Conservation (phyloP, 2,888 invertebrate genomes). For the Linyphia triangularis region DNA sequence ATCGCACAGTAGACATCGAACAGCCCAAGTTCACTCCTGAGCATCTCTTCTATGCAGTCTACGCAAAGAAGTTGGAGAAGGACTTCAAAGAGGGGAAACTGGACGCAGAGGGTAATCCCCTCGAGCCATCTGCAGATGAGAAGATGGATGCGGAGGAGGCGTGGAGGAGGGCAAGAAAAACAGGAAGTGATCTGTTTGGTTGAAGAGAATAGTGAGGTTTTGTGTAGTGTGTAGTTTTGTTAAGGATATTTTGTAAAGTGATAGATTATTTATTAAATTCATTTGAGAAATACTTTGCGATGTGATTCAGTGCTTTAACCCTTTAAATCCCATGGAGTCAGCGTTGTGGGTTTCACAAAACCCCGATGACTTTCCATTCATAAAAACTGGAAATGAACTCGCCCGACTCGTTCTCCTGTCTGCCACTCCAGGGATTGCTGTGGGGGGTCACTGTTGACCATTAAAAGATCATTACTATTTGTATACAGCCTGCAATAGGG, state of each 20-base stretch:
- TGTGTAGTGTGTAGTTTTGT: neutral
- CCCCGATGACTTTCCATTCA: no score
- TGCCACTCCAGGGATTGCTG: no score
- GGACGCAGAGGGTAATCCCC: constrained; percentile 85
- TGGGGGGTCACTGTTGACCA: no score
- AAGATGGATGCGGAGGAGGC: constrained; percentile 87
- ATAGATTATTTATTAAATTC: neutral
- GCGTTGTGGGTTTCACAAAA: no score
- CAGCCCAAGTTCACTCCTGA: constrained; percentile 91
- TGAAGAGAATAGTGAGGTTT: neutral
- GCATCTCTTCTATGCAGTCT: constrained; percentile 79
- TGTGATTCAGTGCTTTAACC: no score
- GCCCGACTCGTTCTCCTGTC: no score
- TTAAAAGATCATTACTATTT: no score
- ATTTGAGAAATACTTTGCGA: no score
- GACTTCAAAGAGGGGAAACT: constrained; percentile 83
- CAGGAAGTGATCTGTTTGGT: constrained; percentile 89
- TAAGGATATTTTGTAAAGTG: neutral
- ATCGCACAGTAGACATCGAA: constrained; percentile 86
- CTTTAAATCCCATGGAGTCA: no score
- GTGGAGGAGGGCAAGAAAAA: constrained; percentile 84
- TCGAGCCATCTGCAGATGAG: constrained; percentile 87
- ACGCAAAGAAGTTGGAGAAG: constrained; percentile 74
- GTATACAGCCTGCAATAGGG: no score
- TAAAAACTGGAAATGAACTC: no score